Conservation (phyloP, 2,113 vertebrate genomes). For the Micromys minutus region DNA sequence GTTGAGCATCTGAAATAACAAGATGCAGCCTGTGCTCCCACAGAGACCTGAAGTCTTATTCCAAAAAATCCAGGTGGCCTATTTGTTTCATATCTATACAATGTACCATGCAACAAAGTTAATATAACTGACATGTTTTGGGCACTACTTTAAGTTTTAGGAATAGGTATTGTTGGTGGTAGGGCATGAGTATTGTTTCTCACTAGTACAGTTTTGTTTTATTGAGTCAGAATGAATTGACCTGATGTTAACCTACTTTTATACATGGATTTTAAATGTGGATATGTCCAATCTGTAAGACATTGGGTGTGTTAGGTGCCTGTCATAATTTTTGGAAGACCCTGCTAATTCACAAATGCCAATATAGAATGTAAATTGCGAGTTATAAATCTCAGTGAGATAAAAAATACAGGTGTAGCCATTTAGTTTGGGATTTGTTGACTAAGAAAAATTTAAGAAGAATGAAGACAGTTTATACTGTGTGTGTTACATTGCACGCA, state of each 20-base stretch:
- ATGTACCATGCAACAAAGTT: background rate
- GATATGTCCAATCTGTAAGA: background rate
- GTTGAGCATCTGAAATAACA: background rate
- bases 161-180: background rate
- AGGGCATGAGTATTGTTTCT: background rate
- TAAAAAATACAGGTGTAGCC: background rate
- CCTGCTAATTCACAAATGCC: background rate
- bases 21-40: background rate
- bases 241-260: background rate
- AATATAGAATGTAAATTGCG: background rate
- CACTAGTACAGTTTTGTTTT: background rate
- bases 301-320: background rate
- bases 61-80: background rate
- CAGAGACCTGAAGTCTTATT: conserved; percentile 9
- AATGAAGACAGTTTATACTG: background rate
- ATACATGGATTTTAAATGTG: background rate
- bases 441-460: background rate
- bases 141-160: background rate
- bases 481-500: background rate
- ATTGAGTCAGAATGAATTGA: background rate
- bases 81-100: background rate
- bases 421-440: background rate
- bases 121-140: background rate
- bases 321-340: background rate
- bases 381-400: background rate